Evolutionary conservation across 1,140 invertebrate genomes (phyloP).

Genomic region (Helicoverpa armigera): DNA sequence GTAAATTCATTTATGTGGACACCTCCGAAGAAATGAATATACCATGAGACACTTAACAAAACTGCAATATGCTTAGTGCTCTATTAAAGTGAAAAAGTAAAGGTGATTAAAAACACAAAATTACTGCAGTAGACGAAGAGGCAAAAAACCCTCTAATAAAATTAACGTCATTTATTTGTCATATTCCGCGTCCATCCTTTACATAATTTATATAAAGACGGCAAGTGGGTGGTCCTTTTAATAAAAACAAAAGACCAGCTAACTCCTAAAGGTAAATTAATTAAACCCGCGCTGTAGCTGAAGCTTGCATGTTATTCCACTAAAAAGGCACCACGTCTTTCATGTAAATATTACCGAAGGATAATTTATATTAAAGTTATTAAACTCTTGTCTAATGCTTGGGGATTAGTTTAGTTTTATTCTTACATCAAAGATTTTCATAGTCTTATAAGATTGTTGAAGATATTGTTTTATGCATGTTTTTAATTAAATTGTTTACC

Average conservation of each 20-base stretch:
- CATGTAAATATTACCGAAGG: conserved; percentile 47
- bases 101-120: neutral
- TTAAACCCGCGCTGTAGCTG: conserved; percentile 27
- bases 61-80: too few relatives aligned
- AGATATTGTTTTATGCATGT: neutral
- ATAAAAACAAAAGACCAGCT: conserved; percentile 27
- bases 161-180: conserved; percentile 19
- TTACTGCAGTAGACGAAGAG: neutral
- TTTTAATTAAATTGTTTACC: neutral
- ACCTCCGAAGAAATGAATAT: too few relatives aligned
- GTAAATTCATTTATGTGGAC: too few relatives aligned
- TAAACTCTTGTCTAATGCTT: conserved; percentile 23
- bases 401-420: conserved; percentile 23
- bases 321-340: conserved; percentile 42
- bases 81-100: neutral
- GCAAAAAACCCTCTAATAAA: conserved; percentile 1
- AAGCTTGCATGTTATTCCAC: conserved; percentile 38
- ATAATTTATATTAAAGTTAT: conserved; percentile 43
- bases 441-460: neutral
- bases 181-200: conserved; percentile 28
- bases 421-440: neutral
- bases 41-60: too few relatives aligned
- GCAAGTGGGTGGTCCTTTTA: conserved; percentile 35
- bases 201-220: conserved; percentile 26
- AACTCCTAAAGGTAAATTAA: conserved; percentile 48